These are phyloP conservation scores for Lepilemur septentrionalis DNA, from an alignment of 2,797 vertebrate species.

Conservation along the genomic window DNA sequence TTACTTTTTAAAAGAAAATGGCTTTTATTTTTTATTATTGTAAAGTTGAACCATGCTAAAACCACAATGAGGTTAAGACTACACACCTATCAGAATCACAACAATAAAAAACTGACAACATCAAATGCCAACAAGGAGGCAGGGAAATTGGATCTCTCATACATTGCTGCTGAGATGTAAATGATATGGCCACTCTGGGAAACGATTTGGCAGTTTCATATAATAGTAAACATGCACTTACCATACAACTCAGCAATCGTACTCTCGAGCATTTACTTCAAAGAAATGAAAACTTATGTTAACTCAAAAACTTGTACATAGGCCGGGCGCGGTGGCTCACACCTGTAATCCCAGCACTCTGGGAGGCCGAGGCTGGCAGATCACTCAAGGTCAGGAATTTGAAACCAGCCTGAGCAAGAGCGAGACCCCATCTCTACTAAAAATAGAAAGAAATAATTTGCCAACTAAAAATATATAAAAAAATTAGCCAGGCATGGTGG, in stretches of 20 bases:
- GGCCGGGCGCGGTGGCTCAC: too few relatives aligned
- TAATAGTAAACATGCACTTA: background rate
- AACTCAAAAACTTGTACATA: background rate
- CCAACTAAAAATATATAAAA: too few relatives aligned
- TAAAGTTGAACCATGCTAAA: slow-evolving; percentile 12
- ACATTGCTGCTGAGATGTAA: background rate
- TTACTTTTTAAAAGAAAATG: background rate
- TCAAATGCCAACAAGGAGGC: background rate
- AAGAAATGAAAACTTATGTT: background rate
- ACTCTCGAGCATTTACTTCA: background rate
- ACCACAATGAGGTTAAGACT: background rate
- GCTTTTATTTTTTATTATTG: background rate
- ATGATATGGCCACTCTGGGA: background rate
- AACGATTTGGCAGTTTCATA: background rate
- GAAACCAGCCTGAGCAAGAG: too few relatives aligned
- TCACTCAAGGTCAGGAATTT: too few relatives aligned
- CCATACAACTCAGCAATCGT: background rate
- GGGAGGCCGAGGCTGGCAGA: too few relatives aligned
- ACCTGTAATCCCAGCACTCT: too few relatives aligned
- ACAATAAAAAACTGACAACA: background rate
- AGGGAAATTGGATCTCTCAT: background rate
- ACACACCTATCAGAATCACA: background rate
- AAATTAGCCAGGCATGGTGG: too few relatives aligned
- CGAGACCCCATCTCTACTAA: too few relatives aligned
- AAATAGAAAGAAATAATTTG: too few relatives aligned